These are phyloP conservation scores for Agrotis segetum DNA, from an alignment of 2,888 invertebrate genomes.

Conservation along the genomic window DNA sequence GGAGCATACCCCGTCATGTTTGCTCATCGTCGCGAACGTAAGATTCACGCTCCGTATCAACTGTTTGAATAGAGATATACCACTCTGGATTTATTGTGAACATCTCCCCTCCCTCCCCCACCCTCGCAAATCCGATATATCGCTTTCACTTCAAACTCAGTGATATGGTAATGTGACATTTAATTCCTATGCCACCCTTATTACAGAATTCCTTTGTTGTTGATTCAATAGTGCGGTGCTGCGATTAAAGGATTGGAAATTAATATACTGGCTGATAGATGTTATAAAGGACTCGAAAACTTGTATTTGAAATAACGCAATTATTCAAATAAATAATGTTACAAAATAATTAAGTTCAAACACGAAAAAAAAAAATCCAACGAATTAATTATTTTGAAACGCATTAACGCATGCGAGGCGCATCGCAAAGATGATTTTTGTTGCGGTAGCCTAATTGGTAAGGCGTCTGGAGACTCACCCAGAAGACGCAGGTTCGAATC, in stretches of 20 bases:
- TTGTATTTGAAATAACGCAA: not conserved
- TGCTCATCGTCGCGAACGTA: conserved; percentile 84
- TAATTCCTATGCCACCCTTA: conserved; percentile 85
- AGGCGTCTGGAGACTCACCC: too few relatives aligned
- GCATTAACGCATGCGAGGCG: too few relatives aligned
- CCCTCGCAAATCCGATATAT: conserved; percentile 85
- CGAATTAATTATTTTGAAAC: not conserved
- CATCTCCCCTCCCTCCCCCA: conserved; percentile 66
- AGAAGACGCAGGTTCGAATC: too few relatives aligned
- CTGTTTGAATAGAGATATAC: conserved; percentile 90
- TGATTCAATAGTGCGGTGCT: conserved; percentile 57
- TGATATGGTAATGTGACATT: conserved; percentile 89
- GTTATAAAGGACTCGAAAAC: not conserved
- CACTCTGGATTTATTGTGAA: conserved; percentile 88
- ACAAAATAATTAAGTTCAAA: not conserved
- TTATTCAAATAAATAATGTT: not conserved
- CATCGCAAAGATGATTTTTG: too few relatives aligned
- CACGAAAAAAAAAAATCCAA: not conserved
- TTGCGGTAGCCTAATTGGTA: too few relatives aligned
- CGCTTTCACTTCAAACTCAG: conserved; percentile 86
- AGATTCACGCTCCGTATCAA: conserved; percentile 87
- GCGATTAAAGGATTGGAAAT: conserved; percentile 50
- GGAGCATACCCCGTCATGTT: conserved; percentile 75
- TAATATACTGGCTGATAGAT: conserved; percentile 14
- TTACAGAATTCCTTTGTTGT: conserved; percentile 70